Evolutionary conservation across 2,888 invertebrate species (phyloP), one percentile per base, ranked within the genome.

Genomic region (Pristionchus exspectatus): DNA sequence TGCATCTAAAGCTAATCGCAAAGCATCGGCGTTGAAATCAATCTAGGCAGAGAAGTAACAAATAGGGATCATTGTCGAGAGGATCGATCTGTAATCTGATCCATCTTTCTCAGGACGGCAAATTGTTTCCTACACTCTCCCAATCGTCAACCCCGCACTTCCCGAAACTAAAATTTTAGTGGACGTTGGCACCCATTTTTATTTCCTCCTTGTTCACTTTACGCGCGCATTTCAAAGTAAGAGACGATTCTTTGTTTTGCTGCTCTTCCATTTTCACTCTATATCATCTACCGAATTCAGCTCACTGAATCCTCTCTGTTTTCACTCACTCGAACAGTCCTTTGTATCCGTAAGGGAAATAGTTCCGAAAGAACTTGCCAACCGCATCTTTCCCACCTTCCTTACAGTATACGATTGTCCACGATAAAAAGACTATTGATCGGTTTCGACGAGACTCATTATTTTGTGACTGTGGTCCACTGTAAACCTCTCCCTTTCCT

Each of bases 201-300:
- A 74, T 74, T 74, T 74, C 74, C 74, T n/a, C 38, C 74, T 38
- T 74, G 74, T 38, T 74, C 74, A 74, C 74, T 74, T 74, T 74
- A 74, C 38, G 74, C 38, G 24, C 74, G 21, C 74, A 74, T 74
- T 38, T 74, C 74, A 38, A 74, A 74, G 74, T 38, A 44, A 33
- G 24, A 38, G 21, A 1, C 38, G 74, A 74, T 74, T 38, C 44
- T 38, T 74, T 74, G 74, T 74, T 38, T 38, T 38, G 38, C 21
- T 38, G 18, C 74, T 10, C 10, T 21, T 74, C 74, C 30, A 33
- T 74, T 38, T 74, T 44, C 38, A 21, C 38, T 38, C 38, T n/a
- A 50, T 38, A 30, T 69, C 69, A 69, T 69, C 69, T 30, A 27
- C 30, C 27, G 30, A 69, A 69, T 69, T 69, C 63, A 63, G 63